phyloP scores from a whole-genome alignment of 2,113 vertebrate genomes.

The Caranx ignobilis region DNA sequence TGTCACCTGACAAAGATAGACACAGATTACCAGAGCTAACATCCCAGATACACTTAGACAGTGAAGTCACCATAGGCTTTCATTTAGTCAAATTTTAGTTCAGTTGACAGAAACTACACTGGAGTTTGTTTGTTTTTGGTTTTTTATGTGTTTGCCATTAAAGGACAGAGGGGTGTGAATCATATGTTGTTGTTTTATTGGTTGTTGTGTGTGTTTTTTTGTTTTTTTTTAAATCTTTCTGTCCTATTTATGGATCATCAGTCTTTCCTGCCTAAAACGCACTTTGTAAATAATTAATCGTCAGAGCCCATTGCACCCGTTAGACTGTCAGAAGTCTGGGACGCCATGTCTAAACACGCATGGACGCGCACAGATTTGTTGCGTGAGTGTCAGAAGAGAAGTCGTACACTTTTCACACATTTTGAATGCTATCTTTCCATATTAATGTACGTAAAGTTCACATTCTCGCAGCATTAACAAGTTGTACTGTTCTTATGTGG shows the following conservation, averaged over 20 bases:
- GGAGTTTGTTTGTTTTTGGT: neutral
- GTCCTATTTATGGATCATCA: conserved; percentile 77
- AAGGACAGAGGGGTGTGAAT: conserved; percentile 6
- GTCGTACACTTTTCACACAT: conserved; percentile 2
- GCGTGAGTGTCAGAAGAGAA: conserved; percentile 33
- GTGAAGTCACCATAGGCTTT: neutral
- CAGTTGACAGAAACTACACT: neutral
- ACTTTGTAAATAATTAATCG: conserved; percentile 77
- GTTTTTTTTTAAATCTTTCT: conserved; percentile 51
- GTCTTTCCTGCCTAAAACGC: conserved; percentile 68
- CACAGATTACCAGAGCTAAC: neutral
- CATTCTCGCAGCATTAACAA: conserved; percentile 14
- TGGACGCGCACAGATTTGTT: conserved; percentile 12
- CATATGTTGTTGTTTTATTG: conserved; percentile 4
- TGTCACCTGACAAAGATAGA: neutral
- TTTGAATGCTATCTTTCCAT: neutral
- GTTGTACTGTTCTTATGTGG: conserved; percentile 12
- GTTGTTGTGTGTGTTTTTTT: conserved; percentile 29
- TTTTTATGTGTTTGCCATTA: neutral
- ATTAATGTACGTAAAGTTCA: neutral
- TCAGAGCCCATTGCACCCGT: conserved; percentile 64
- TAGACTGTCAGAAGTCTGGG: conserved; percentile 63
- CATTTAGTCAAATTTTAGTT: neutral
- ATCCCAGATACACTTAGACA: neutral
- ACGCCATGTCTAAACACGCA: conserved; percentile 36